Evolutionary conservation across 2,113 vertebrate genomes (phyloP).

Genomic region (Cryptoleucopteryx plumbea): DNA sequence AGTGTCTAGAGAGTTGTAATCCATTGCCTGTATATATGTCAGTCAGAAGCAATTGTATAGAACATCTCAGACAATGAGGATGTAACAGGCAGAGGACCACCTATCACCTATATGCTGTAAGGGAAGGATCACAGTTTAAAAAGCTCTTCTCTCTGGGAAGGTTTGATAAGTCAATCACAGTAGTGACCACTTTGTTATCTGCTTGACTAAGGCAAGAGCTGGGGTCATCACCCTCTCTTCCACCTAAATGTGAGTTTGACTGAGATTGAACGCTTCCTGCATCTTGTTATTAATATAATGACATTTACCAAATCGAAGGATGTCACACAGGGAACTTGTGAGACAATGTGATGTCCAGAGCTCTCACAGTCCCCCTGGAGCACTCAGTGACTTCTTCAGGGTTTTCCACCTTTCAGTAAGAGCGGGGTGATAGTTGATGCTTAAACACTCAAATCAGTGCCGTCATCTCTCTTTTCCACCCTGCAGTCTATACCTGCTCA

Average conservation of each 20-base stretch:
- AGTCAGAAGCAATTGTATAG: background rate
- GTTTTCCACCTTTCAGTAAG: background rate
- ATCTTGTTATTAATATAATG: background rate
- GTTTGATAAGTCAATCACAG: background rate
- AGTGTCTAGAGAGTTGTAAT: background rate
- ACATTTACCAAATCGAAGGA: background rate
- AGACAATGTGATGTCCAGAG: background rate
- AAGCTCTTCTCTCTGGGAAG: background rate
- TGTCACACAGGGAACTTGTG: background rate
- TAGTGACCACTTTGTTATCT: background rate
- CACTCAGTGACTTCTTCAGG: background rate
- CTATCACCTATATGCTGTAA: background rate
- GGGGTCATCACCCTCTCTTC: background rate
- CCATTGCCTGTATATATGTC: background rate
- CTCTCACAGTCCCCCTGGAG: background rate
- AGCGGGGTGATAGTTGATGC: background rate
- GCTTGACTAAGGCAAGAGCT: background rate
- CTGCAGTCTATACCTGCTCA: background rate
- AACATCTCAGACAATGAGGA: background rate
- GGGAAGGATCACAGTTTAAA: background rate
- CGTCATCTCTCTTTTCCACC: background rate
- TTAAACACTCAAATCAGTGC: background rate
- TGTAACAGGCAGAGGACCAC: background rate
- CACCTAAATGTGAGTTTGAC: conserved; percentile 33
- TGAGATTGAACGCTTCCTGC: background rate